phyloP scores from a whole-genome alignment of 2,888 invertebrate genomes.

The Gymnosoma rotundatum region DNA sequence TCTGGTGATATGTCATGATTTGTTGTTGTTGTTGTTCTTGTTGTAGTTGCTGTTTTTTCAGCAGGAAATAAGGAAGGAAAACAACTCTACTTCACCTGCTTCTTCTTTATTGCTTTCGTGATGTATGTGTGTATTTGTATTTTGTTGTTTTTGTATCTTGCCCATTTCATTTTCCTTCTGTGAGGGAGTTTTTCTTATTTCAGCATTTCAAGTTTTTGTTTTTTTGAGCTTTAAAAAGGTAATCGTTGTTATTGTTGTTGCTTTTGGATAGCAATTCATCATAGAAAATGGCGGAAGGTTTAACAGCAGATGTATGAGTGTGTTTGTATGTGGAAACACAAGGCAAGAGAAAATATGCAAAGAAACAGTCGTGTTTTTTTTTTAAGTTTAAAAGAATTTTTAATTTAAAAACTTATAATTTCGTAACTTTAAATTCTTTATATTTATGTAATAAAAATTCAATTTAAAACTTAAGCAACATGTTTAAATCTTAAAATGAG shows the following conservation, averaged over 20 bases:
- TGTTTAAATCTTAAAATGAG: too few relatives aligned
- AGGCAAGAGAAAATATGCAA: constrained; percentile 14
- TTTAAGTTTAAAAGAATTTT: constrained; percentile 13
- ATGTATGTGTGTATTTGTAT: constrained; percentile 28
- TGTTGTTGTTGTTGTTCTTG: constrained; percentile 48
- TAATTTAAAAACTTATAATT: too few relatives aligned
- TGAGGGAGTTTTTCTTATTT: constrained; percentile 62
- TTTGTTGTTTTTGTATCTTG: constrained; percentile 39
- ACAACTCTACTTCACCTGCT: constrained; percentile 63
- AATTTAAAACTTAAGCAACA: too few relatives aligned
- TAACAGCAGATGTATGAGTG: constrained; percentile 52
- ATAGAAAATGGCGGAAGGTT: constrained; percentile 80
- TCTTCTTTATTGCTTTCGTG: constrained; percentile 64
- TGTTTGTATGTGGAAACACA: background rate
- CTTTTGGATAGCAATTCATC: constrained; percentile 78
- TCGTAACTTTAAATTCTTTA: too few relatives aligned
- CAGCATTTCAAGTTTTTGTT: constrained; percentile 31
- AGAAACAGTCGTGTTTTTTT: background rate
- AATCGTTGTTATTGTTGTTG: constrained; percentile 53
- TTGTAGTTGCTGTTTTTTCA: constrained; percentile 47
- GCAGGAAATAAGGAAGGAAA: constrained; percentile 56
- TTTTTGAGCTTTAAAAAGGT: constrained; percentile 50
- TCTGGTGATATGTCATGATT: constrained; percentile 69
- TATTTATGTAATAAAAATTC: too few relatives aligned
- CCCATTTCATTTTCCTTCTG: constrained; percentile 44